These are phyloP conservation scores for Sclerurus mexicanus DNA, from an alignment of 2,113 vertebrate genomes.

Conservation along the genomic window DNA sequence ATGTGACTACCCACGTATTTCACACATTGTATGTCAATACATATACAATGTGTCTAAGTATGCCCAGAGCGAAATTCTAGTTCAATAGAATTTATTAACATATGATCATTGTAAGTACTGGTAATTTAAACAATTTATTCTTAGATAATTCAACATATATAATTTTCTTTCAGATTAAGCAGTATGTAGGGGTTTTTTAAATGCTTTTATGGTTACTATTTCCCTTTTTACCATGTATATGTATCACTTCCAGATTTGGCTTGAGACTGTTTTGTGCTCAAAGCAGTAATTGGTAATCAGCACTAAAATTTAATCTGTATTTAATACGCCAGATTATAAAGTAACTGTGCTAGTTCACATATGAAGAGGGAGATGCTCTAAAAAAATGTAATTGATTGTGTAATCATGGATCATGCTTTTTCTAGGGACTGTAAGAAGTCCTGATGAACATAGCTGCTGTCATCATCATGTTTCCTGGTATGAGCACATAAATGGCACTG, in stretches of 20 bases:
- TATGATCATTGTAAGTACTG: neutral
- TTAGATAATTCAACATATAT: neutral
- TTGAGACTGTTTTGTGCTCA: neutral
- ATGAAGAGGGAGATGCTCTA: neutral
- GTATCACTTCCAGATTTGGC: neutral
- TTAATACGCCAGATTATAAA: neutral
- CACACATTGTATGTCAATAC: neutral
- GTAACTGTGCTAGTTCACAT: neutral
- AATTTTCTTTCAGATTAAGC: neutral
- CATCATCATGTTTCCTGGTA: neutral
- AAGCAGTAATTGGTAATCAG: neutral
- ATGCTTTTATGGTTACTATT: neutral
- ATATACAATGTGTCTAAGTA: neutral
- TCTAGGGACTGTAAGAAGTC: neutral
- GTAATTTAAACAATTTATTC: neutral
- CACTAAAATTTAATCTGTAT: neutral
- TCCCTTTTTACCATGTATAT: neutral
- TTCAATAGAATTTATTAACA: neutral
- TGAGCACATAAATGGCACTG: neutral
- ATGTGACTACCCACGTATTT: slow-evolving; percentile 18
- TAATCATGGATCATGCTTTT: neutral
- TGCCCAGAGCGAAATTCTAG: neutral
- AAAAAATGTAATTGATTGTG: neutral
- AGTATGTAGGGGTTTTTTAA: neutral
- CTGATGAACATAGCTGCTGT: neutral